These are phyloP conservation scores for Montipora capitata DNA, from an alignment of 92 coral and sea anemone genomes.

Conservation along the genomic window DNA sequence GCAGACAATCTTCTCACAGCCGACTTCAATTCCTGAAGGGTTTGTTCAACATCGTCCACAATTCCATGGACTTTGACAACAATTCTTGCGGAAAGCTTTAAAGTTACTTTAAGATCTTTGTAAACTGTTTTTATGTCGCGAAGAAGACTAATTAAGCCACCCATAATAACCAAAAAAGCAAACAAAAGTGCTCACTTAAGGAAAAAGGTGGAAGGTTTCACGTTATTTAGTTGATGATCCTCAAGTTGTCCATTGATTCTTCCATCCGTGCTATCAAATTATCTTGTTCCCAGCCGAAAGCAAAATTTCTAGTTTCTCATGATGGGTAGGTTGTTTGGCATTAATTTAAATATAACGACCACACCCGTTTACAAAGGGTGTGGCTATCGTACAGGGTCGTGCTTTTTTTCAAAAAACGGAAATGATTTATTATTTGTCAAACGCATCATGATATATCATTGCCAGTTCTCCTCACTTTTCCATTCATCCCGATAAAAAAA, in stretches of 20 bases:
- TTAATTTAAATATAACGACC: neutral
- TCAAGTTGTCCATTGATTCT: neutral
- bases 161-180: constrained; percentile 40
- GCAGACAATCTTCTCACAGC: constrained; percentile 64
- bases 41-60: constrained; percentile 76
- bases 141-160: constrained; percentile 70
- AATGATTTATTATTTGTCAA: neutral
- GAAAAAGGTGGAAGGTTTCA: neutral
- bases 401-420: neutral
- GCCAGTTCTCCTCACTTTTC: too few species aligned
- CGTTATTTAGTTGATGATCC: neutral
- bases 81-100: constrained; percentile 76
- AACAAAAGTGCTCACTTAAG: neutral
- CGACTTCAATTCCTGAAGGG: constrained; percentile 74
- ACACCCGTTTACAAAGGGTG: constrained; percentile 5
- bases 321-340: neutral
- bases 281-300: neutral
- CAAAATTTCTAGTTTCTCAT: neutral
- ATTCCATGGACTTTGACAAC: constrained; percentile 79
- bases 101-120: constrained; percentile 75
- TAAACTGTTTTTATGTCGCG: constrained; percentile 73
- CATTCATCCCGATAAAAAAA: too few species aligned
- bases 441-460: too few species aligned
- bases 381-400: neutral
- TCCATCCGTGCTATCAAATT: neutral